Conservation (phyloP, 2,797 vertebrate genomes). For the Meda fulgida region DNA sequence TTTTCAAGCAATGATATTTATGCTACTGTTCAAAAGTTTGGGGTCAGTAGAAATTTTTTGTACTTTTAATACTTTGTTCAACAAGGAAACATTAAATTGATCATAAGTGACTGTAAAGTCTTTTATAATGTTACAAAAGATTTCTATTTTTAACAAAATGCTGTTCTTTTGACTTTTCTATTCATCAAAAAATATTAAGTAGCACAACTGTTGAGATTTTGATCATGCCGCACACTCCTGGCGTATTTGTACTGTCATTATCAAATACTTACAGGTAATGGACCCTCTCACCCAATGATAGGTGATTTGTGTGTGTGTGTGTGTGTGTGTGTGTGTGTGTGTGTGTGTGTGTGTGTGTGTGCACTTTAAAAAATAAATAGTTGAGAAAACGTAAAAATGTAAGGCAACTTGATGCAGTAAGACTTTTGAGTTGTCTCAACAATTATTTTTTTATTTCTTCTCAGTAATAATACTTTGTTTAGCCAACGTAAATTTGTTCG, state of each 20-base stretch:
- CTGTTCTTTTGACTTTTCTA: not conserved
- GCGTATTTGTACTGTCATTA: not conserved
- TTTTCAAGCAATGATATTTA: not conserved
- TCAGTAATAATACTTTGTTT: no score
- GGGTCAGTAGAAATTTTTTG: not conserved
- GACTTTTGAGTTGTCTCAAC: no score
- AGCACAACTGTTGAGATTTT: not conserved
- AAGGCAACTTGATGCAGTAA: no score
- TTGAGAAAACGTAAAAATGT: no score
- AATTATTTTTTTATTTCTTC: no score
- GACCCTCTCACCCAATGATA: not conserved
- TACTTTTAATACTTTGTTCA: no score
- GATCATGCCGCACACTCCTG: not conserved
- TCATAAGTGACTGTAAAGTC: not conserved
- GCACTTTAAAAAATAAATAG: no score
- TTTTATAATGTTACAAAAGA: not conserved
- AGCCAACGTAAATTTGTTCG: no score
- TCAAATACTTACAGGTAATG: not conserved
- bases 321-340: not conserved
- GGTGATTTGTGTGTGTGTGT: not conserved
- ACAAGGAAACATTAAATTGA: not conserved
- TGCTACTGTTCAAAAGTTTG: no score
- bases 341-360: not conserved
- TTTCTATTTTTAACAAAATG: not conserved
- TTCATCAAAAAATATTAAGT: not conserved